Evolutionary conservation across 1,140 invertebrate species (phyloP).

Genomic region (Pinna nobilis): DNA sequence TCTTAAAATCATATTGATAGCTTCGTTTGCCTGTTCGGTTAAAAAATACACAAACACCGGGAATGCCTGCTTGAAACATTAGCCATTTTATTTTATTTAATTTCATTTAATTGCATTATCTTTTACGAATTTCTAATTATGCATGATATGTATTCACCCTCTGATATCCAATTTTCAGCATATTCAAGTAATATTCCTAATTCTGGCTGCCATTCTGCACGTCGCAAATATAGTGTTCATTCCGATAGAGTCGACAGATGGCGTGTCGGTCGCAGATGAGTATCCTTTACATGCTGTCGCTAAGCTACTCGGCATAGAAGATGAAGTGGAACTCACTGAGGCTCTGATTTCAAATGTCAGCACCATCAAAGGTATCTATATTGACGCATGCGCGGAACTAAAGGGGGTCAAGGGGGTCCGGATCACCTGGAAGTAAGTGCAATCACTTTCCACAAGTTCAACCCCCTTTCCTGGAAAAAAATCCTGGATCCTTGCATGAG

Average conservation of each 20-base stretch:
- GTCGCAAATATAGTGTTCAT: slow-evolving; percentile 89
- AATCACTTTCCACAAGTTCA: no score
- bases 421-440: background rate
- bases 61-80: no score
- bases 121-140: background rate
- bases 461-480: no score
- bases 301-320: slow-evolving; percentile 59
- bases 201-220: slow-evolving; percentile 92
- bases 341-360: slow-evolving; percentile 61
- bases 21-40: no score
- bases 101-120: background rate
- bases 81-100: no score
- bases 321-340: slow-evolving; percentile 60
- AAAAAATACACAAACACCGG: no score
- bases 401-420: no score
- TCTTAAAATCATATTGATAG: no score
- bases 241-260: slow-evolving; percentile 76
- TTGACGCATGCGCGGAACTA: no score
- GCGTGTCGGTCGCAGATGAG: slow-evolving; percentile 58
- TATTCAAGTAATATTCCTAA: slow-evolving; percentile 87
- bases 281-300: slow-evolving; percentile 61
- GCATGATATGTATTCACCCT: background rate
- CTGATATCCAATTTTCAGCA: slow-evolving; percentile 79
- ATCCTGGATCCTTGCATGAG: no score
- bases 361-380: slow-evolving; percentile 62